Percentiles rank a stretch among this genome's conserved stretches.
These are phyloP conservation scores for Watsonalla cultraria DNA, from an alignment of 2,888 invertebrate species.

Conservation along the genomic window DNA sequence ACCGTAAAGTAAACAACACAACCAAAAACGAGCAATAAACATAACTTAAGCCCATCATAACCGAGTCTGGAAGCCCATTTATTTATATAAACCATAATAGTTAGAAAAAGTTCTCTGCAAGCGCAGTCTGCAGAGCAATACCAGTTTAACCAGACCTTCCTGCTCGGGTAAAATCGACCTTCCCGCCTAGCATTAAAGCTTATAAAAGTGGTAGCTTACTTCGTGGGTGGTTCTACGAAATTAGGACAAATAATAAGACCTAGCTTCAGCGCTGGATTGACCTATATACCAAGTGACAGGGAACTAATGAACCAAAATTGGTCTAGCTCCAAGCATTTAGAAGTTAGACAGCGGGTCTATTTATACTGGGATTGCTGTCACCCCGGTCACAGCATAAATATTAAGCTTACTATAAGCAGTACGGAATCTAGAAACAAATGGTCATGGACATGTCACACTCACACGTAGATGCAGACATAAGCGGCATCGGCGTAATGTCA, in stretches of 20 bases:
- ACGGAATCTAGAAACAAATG: no score
- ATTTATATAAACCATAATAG: conserved; percentile 22
- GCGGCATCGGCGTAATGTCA: no score
- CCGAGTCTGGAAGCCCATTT: conserved; percentile 19
- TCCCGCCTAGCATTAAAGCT: conserved; percentile 8
- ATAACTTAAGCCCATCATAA: conserved; percentile 20
- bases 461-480: no score
- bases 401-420: no score
- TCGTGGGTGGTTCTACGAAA: conserved; percentile 32
- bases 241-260: conserved; percentile 39
- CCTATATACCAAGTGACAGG: conserved; percentile 36
- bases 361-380: not conserved
- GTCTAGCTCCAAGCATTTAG: conserved; percentile 15
- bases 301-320: conserved; percentile 28
- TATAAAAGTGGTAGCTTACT: conserved; percentile 8
- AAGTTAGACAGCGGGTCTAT: not conserved
- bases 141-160: conserved; percentile 5
- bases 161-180: conserved; percentile 6
- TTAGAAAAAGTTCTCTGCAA: conserved; percentile 20
- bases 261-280: conserved; percentile 35
- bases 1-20: not conserved
- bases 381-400: no score
- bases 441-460: no score
- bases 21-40: conserved; percentile 14
- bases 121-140: conserved; percentile 16